These are phyloP conservation scores for Rhodeus uyekii DNA, from an alignment of 2,797 vertebrate genomes.

Conservation along the genomic window DNA sequence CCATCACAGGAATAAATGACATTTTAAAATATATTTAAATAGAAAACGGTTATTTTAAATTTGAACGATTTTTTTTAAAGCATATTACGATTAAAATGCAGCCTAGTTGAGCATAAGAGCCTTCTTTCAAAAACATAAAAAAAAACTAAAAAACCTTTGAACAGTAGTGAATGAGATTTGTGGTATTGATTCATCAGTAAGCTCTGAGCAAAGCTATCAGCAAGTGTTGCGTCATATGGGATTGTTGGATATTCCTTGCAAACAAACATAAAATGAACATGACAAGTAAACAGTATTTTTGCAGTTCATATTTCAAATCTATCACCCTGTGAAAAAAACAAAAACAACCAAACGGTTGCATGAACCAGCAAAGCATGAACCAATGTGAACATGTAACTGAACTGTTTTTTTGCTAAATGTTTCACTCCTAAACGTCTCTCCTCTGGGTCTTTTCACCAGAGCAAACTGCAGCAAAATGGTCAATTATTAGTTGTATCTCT, in stretches of 20 bases:
- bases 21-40: no score
- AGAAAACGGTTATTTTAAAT: no score
- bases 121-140: no score
- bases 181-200: not conserved
- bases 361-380: not conserved
- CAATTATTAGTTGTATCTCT: slow-evolving; percentile 7
- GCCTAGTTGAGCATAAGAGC: no score
- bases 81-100: no score
- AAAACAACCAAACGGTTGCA: no score
- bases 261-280: slow-evolving; percentile 14
- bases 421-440: not conserved
- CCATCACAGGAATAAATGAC: no score
- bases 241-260: not conserved
- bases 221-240: not conserved
- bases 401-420: not conserved
- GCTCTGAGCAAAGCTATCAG: not conserved
- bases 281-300: not conserved
- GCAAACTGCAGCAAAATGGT: slow-evolving; percentile 13
- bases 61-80: no score
- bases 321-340: not conserved
- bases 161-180: no score
- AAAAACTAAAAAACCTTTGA: no score
- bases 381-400: not conserved
- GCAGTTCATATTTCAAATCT: not conserved
- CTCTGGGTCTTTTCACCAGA: not conserved